Percentiles rank a stretch among this genome's conserved stretches.
These are phyloP conservation scores for Marisa cornuarietis DNA, from an alignment of 1,140 invertebrate genomes.

Conservation along the genomic window DNA sequence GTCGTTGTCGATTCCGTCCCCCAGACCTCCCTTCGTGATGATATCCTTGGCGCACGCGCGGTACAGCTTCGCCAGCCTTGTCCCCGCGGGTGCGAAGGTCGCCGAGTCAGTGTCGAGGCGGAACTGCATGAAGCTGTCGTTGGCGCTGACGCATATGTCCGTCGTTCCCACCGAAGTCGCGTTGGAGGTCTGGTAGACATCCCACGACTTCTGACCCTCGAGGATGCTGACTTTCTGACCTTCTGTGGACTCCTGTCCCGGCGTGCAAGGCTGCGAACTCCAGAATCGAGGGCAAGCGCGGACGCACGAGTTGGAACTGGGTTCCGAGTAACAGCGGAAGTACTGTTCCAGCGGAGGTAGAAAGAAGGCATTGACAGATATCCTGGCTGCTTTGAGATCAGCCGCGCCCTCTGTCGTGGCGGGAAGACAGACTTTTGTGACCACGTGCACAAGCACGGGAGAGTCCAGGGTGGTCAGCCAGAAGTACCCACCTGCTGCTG, in stretches of 20 bases:
- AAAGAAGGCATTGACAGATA: constrained; percentile 30
- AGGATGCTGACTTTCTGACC: constrained; percentile 10
- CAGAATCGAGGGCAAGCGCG: constrained; percentile 24
- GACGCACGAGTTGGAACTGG: constrained; percentile 9
- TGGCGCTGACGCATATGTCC: constrained; percentile 25
- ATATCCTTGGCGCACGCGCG: constrained; percentile 1
- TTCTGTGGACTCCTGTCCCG: not conserved
- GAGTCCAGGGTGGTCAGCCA: constrained; percentile 9
- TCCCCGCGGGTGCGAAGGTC: constrained; percentile 22
- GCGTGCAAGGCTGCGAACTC: not conserved
- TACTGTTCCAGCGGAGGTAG: constrained; percentile 34
- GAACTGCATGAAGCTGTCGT: constrained; percentile 27
- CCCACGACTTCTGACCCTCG: not conserved
- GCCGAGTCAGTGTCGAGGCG: constrained; percentile 17
- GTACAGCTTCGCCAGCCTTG: constrained; percentile 11
- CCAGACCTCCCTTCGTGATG: not conserved
- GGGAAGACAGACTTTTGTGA: constrained; percentile 1
- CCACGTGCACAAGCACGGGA: constrained; percentile 15
- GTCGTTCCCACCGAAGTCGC: not conserved
- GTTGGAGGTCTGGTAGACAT: not conserved
- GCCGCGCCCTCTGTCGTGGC: not conserved
- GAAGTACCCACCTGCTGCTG: not conserved
- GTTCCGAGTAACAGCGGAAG: constrained; percentile 23
- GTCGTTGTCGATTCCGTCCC: constrained; percentile 24
- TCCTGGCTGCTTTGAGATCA: not conserved